Percentiles rank a stretch among this genome's conserved stretches.
These are phyloP conservation scores for Octodonta nipae DNA, from an alignment of 2,888 invertebrate species.

Conservation along the genomic window DNA sequence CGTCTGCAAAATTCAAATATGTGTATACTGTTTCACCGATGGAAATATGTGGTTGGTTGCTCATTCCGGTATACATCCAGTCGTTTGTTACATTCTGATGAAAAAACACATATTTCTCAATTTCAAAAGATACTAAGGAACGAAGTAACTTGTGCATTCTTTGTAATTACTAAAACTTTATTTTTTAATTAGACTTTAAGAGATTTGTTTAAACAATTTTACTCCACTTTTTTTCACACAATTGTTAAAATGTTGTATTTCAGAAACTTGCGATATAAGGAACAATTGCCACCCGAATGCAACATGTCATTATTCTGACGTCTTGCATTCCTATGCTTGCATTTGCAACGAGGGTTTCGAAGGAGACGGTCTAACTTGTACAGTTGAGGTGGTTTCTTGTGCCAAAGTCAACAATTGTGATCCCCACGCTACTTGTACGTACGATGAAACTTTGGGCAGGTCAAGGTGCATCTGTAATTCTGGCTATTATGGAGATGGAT, in stretches of 20 bases:
- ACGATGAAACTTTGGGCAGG: slow-evolving; percentile 50
- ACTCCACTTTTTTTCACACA: neutral
- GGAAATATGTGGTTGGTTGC: no score
- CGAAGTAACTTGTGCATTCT: no score
- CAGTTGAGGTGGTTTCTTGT: slow-evolving; percentile 42
- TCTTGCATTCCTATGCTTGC: slow-evolving; percentile 48
- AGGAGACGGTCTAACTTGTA: slow-evolving; percentile 71
- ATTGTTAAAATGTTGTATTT: slow-evolving; percentile 3
- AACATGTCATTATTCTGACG: slow-evolving; percentile 51
- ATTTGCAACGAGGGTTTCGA: slow-evolving; percentile 71
- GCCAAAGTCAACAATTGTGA: slow-evolving; percentile 52
- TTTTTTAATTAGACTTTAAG: no score
- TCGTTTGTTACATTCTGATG: no score
- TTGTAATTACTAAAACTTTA: no score
- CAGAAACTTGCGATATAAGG: slow-evolving; percentile 49
- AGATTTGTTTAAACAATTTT: neutral
- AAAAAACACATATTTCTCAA: no score
- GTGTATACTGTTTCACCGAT: no score
- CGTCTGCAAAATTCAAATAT: no score
- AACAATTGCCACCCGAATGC: slow-evolving; percentile 74
- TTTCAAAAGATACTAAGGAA: no score
- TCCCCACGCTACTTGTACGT: slow-evolving; percentile 59
- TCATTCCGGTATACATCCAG: no score
- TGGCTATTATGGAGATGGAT: slow-evolving; percentile 75
- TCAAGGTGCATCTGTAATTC: slow-evolving; percentile 62